Evolutionary conservation across 2,888 invertebrate species (phyloP).

Genomic region (Girardia tigrina): DNA sequence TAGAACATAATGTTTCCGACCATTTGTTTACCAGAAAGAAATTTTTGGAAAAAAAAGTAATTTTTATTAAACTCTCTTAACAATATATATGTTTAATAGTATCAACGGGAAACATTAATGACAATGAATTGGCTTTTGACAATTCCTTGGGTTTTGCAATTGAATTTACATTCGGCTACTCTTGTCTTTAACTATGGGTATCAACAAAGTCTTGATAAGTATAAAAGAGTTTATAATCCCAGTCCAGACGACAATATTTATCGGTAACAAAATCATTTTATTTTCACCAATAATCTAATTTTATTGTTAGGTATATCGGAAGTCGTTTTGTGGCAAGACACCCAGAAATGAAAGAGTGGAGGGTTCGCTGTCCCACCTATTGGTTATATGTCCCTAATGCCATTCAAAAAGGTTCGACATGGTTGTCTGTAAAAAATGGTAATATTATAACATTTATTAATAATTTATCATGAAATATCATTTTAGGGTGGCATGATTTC

Average conservation of each 20-base stretch:
- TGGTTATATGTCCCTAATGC: slow-evolving; percentile 4
- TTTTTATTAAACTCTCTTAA: neutral
- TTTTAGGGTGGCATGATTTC: slow-evolving; percentile 11
- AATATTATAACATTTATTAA: neutral
- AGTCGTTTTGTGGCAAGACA: neutral
- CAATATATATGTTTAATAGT: neutral
- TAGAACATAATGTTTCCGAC: neutral
- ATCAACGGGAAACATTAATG: slow-evolving; percentile 8
- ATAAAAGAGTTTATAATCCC: neutral
- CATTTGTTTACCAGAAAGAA: slow-evolving; percentile 18
- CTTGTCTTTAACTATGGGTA: neutral
- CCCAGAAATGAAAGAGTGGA: neutral
- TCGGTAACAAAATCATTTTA: neutral
- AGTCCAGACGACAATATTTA: neutral
- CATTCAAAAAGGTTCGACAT: neutral
- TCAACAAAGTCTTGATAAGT: slow-evolving; percentile 13
- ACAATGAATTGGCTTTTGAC: neutral
- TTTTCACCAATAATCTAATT: neutral
- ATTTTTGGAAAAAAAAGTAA: slow-evolving; percentile 18
- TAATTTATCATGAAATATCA: neutral
- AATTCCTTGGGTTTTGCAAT: neutral
- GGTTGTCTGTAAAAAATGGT: slow-evolving; percentile 10
- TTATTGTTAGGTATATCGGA: neutral
- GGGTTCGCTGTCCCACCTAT: neutral
- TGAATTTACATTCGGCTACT: neutral